These are phyloP conservation scores for Brienomyrus brachyistius DNA, from an alignment of 2,113 vertebrate genomes.

Conservation along the genomic window DNA sequence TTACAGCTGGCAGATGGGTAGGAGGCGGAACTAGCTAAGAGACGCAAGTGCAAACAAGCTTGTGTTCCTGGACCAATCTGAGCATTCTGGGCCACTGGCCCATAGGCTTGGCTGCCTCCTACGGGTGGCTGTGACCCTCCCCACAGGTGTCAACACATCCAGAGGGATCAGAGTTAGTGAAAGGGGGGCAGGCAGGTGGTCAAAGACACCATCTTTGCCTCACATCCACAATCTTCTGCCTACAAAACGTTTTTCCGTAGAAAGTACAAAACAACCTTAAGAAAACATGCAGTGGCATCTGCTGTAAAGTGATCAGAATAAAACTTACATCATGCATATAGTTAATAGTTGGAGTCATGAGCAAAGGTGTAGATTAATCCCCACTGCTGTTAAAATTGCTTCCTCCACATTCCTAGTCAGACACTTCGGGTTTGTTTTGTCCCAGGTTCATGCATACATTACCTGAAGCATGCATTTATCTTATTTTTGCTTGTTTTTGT, in stretches of 20 bases:
- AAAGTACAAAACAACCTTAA: background rate
- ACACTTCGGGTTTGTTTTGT: background rate
- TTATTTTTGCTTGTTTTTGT: background rate
- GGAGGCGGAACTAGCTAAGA: background rate
- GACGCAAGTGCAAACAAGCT: background rate
- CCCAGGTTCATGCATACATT: slow-evolving; percentile 1
- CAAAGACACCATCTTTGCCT: background rate
- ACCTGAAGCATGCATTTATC: slow-evolving; percentile 3
- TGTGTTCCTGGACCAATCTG: background rate
- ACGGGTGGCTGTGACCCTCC: background rate
- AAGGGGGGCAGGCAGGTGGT: background rate
- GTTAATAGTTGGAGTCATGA: background rate
- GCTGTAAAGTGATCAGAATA: background rate
- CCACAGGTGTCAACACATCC: background rate
- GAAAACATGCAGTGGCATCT: background rate
- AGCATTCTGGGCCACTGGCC: background rate
- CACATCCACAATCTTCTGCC: background rate
- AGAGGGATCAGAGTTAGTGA: background rate
- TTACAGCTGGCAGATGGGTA: background rate
- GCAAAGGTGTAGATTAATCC: background rate
- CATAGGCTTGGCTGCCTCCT: background rate
- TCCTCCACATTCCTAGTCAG: background rate
- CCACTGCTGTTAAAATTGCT: background rate
- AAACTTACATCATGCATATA: background rate
- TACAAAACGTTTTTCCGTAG: background rate